Evolutionary conservation across 1,140 invertebrate genomes (phyloP).

Genomic region (Micrasema longulum): DNA sequence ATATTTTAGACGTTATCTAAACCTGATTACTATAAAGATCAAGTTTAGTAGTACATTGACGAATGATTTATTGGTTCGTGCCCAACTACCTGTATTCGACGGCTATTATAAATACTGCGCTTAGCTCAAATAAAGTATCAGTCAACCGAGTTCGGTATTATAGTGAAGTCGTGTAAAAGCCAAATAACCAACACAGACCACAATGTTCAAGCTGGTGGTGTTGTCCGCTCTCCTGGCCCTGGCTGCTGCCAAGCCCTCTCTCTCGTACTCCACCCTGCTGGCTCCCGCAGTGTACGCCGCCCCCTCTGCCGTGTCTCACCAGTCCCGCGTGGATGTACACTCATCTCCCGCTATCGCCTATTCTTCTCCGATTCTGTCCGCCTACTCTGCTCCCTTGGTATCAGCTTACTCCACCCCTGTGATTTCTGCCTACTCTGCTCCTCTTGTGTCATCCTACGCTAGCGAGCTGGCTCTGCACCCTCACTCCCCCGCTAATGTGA

Average conservation of each 20-base stretch:
- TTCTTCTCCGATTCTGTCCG: slow-evolving; percentile 53
- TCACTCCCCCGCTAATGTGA: slow-evolving; percentile 46
- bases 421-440: slow-evolving; percentile 43
- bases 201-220: slow-evolving; percentile 72
- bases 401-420: slow-evolving; percentile 41
- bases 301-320: slow-evolving; percentile 60
- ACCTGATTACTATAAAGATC: slow-evolving; percentile 33
- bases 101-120: slow-evolving; percentile 7
- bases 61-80: slow-evolving; percentile 17
- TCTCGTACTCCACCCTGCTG: slow-evolving; percentile 58
- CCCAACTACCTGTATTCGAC: not conserved
- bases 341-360: slow-evolving; percentile 55
- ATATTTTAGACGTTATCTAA: not conserved
- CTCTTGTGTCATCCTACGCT: slow-evolving; percentile 49
- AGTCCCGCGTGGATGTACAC: slow-evolving; percentile 60
- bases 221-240: slow-evolving; percentile 66
- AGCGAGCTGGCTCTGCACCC: slow-evolving; percentile 59
- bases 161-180: slow-evolving; percentile 58
- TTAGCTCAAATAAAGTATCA: slow-evolving; percentile 32
- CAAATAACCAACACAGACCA: slow-evolving; percentile 64
- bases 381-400: slow-evolving; percentile 33
- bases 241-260: slow-evolving; percentile 61
- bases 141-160: slow-evolving; percentile 58
- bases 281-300: slow-evolving; percentile 58
- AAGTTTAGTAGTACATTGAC: not conserved